These are phyloP conservation scores for Ectemnius cavifrons DNA, from an alignment of 2,888 invertebrate species.

Conservation along the genomic window DNA sequence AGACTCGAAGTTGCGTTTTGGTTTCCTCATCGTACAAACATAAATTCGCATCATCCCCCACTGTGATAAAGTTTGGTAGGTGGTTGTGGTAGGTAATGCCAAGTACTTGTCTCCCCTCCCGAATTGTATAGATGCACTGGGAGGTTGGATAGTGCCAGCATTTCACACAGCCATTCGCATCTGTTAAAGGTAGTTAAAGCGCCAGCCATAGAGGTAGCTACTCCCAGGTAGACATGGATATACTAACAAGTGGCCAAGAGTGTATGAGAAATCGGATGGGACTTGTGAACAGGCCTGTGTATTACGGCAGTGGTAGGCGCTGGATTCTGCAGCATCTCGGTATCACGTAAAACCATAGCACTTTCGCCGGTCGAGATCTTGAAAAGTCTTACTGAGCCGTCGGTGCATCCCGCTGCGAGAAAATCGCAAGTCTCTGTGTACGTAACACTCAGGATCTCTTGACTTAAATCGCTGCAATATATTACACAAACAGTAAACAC, in stretches of 20 bases:
- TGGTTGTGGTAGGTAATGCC: constrained; percentile 83
- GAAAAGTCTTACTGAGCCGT: constrained; percentile 82
- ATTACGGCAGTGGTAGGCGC: constrained; percentile 82
- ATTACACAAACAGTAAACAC: not conserved
- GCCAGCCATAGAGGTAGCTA: not conserved
- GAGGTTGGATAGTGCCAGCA: constrained; percentile 84
- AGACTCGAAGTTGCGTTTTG: constrained; percentile 82
- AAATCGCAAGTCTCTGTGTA: constrained; percentile 82
- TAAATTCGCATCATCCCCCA: constrained; percentile 83
- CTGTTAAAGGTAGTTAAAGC: constrained; percentile 65
- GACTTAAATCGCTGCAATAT: constrained; percentile 79
- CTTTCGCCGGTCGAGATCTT: constrained; percentile 79
- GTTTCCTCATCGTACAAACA: constrained; percentile 86
- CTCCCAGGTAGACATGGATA: not conserved
- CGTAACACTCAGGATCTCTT: constrained; percentile 81
- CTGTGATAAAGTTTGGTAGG: constrained; percentile 81
- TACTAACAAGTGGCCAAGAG: constrained; percentile 81
- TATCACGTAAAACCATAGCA: constrained; percentile 79
- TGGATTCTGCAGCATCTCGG: constrained; percentile 80
- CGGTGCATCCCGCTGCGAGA: constrained; percentile 82
- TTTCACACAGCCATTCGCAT: constrained; percentile 84
- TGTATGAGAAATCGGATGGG: constrained; percentile 81
- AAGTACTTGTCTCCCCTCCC: constrained; percentile 83
- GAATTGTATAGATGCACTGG: constrained; percentile 83
- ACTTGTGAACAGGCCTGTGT: constrained; percentile 81